Evolutionary conservation across 2,797 vertebrate species (phyloP), one percentile per base, ranked within the genome.

Genomic region (Sphenopsis melanotis): DNA sequence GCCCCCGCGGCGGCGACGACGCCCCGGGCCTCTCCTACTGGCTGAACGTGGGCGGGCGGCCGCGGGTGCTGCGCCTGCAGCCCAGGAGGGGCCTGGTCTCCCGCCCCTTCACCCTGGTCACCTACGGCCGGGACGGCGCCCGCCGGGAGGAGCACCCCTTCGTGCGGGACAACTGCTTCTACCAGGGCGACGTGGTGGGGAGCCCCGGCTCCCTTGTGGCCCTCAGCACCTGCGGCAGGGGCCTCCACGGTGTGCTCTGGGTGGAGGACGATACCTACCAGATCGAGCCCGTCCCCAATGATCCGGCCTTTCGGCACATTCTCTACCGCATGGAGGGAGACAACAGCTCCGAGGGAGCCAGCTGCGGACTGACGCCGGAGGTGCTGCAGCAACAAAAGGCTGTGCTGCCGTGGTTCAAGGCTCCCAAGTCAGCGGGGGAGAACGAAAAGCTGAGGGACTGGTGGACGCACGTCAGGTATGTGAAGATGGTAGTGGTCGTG

Each of bases 141-240:
- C 93, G 94, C 32, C 59, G 83, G 30, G 85, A 97, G 50, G 97
- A 98, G 32, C 89, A 94, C 6, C 97, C 97, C 55, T 91, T 96
- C 2, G 68, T 98, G 39, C 94, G 44, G 24, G 82, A 96, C 39
- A 92, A 93, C 94, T 98, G 98, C 83, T 97, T 97, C 70, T 98
- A 97, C 72, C 96, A 97, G 8, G 97, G 97, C 3, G 87, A 92
- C 44, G 96, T 98, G 55, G 87, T 96, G 44, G 97, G 94, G 2
- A 95, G 95, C 63, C 92, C 97, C 3, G 90, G 95, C 76, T 98
- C 97, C 6, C 30, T 97, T 53, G 97, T 96, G 47, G 95, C 96
- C 15, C 94, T 98, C 22, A 90, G 95, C 76, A 94, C 79, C 44
- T 98, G 97, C 19, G 91, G 83, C 37, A 93, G 93, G 9, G 97